Evolutionary conservation across 2,113 vertebrate genomes (phyloP).

Genomic region (Etheostoma cragini): DNA sequence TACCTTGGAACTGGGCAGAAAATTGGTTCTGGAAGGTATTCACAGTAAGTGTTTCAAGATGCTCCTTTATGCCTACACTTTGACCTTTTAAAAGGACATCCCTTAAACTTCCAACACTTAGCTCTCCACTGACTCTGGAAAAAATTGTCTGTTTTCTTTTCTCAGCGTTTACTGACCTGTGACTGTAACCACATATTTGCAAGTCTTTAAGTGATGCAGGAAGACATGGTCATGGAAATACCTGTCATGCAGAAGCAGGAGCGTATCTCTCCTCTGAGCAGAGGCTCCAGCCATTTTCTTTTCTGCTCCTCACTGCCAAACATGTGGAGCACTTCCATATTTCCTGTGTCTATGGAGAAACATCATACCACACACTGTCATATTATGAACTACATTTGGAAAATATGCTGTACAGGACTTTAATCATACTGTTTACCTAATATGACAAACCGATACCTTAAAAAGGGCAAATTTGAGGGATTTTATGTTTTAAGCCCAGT

Average conservation of each 20-base stretch:
- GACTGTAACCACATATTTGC: background rate
- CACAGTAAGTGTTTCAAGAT: background rate
- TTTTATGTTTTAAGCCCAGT: background rate
- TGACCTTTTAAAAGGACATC: background rate
- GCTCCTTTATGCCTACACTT: background rate
- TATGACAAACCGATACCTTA: background rate
- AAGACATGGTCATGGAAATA: conserved; percentile 51
- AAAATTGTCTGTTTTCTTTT: background rate
- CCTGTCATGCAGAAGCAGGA: conserved; percentile 99
- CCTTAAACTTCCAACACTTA: background rate
- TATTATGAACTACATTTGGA: background rate
- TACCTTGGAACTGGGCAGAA: background rate
- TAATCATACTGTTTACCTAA: background rate
- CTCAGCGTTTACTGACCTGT: background rate
- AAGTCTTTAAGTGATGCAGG: background rate
- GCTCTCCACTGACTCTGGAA: background rate
- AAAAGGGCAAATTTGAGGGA: background rate
- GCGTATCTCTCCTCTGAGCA: conserved; percentile 89
- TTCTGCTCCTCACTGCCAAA: conserved; percentile 94
- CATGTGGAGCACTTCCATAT: conserved; percentile 95
- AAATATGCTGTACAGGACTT: background rate
- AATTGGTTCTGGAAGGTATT: background rate
- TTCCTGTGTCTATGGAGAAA: conserved; percentile 89
- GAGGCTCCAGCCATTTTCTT: conserved; percentile 91
- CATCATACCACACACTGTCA: background rate